Evolutionary conservation across 1,140 invertebrate species (phyloP).

Genomic region (Orchesella cincta): DNA sequence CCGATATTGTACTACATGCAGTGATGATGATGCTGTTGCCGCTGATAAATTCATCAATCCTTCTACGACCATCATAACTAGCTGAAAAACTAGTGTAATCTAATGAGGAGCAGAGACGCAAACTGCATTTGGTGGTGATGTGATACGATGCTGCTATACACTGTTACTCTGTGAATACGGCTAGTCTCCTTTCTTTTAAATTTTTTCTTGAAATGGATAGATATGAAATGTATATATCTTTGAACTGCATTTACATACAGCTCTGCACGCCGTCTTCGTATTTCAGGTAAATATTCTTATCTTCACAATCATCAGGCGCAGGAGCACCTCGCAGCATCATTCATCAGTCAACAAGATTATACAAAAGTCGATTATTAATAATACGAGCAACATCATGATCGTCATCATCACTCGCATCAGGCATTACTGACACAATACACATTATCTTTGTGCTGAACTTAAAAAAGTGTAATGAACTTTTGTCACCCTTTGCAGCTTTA

Average conservation of each 20-base stretch:
- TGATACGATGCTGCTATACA: too few species aligned
- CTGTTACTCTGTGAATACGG: too few species aligned
- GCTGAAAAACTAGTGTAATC: too few species aligned
- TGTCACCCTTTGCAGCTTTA: slow-evolving; percentile 28
- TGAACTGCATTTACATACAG: too few species aligned
- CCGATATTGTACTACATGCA: too few species aligned
- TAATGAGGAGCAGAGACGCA: too few species aligned
- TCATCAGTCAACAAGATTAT: slow-evolving; percentile 10
- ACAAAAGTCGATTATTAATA: slow-evolving; percentile 26
- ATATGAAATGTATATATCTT: too few species aligned
- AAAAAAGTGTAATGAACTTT: slow-evolving; percentile 30
- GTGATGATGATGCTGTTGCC: background rate
- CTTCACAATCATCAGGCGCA: background rate
- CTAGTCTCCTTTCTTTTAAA: background rate
- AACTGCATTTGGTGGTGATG: too few species aligned
- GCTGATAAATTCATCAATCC: background rate
- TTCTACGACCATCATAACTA: too few species aligned
- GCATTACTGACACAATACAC: slow-evolving; percentile 12
- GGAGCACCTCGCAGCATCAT: too few species aligned
- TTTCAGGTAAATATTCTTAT: background rate
- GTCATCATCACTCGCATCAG: background rate
- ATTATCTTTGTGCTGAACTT: slow-evolving; percentile 23
- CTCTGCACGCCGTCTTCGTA: background rate
- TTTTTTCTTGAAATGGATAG: too few species aligned
- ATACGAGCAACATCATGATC: slow-evolving; percentile 6